Evolutionary conservation across 2,113 vertebrate genomes (phyloP).

Genomic region (Apeltes quadracus): DNA sequence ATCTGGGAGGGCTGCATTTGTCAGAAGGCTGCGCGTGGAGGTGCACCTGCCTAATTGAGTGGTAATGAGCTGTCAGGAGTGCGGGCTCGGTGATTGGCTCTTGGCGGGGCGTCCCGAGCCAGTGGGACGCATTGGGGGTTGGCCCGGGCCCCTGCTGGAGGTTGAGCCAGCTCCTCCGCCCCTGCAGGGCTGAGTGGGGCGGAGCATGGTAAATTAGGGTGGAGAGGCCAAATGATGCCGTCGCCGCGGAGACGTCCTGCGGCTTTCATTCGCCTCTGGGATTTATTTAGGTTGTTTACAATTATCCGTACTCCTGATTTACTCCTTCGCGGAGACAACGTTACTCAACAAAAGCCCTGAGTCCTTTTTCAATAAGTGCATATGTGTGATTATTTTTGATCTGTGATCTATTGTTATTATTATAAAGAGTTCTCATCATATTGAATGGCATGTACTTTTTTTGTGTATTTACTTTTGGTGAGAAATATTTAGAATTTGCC

Average conservation of each 20-base stretch:
- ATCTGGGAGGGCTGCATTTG: conserved; percentile 73
- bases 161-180: conserved; percentile 55
- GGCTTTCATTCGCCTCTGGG: conserved; percentile 41
- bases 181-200: conserved; percentile 66
- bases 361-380: neutral
- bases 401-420: conserved; percentile 23
- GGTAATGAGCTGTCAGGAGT: conserved; percentile 80
- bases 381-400: neutral
- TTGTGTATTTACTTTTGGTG: conserved; percentile 26
- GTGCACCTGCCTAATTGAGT: conserved; percentile 83
- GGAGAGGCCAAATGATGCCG: conserved; percentile 56
- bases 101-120: conserved; percentile 62
- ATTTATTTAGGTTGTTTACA: conserved; percentile 66
- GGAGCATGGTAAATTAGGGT: conserved; percentile 66
- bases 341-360: too few relatives aligned
- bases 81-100: conserved; percentile 68
- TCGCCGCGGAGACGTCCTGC: conserved; percentile 48
- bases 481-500: conserved; percentile 52
- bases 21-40: conserved; percentile 65
- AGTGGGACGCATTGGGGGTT: conserved; percentile 69
- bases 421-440: conserved; percentile 37
- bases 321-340: conserved; percentile 15
- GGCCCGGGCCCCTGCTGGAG: conserved; percentile 59
- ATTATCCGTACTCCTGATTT: conserved; percentile 36
- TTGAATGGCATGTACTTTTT: conserved; percentile 34